A percentile compares a stretch with the other conserved stretches of the same genome.
Evolutionary conservation across 2,797 vertebrate species (phyloP).

Genomic region (Rhincodon typus): DNA sequence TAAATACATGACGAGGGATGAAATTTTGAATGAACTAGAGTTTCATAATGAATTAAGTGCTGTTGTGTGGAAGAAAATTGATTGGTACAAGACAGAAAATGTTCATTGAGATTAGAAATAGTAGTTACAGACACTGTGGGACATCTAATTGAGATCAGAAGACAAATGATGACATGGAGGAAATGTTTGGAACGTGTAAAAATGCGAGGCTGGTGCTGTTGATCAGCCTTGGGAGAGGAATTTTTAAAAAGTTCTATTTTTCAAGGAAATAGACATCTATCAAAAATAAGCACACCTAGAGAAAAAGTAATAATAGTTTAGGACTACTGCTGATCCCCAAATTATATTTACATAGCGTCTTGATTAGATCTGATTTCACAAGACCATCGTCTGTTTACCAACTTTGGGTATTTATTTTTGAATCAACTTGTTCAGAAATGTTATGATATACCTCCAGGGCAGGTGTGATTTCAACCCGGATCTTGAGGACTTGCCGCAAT

Average conservation of each 20-base stretch:
- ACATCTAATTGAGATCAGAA: not conserved
- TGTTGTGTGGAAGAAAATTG: not conserved
- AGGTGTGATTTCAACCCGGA: no score
- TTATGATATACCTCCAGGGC: no score
- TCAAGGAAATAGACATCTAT: not conserved
- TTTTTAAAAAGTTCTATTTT: not conserved
- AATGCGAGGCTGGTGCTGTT: not conserved
- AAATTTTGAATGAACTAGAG: not conserved
- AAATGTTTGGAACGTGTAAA: not conserved
- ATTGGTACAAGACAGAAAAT: not conserved
- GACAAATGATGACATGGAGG: no score
- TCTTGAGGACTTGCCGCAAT: no score
- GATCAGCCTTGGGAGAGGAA: not conserved
- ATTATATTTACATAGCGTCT: not conserved
- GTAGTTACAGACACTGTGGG: not conserved
- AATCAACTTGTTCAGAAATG: no score
- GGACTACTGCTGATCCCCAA: not conserved
- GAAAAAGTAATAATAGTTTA: not conserved
- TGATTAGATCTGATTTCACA: not conserved
- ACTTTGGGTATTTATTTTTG: not conserved
- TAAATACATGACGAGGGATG: not conserved
- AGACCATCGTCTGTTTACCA: not conserved
- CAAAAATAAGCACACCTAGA: not conserved
- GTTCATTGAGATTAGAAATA: not conserved
- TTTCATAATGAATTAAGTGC: not conserved